Percentiles rank a stretch among this genome's conserved stretches.
Evolutionary conservation across 2,888 invertebrate species (phyloP).

Genomic region (Hemaris fuciformis): DNA sequence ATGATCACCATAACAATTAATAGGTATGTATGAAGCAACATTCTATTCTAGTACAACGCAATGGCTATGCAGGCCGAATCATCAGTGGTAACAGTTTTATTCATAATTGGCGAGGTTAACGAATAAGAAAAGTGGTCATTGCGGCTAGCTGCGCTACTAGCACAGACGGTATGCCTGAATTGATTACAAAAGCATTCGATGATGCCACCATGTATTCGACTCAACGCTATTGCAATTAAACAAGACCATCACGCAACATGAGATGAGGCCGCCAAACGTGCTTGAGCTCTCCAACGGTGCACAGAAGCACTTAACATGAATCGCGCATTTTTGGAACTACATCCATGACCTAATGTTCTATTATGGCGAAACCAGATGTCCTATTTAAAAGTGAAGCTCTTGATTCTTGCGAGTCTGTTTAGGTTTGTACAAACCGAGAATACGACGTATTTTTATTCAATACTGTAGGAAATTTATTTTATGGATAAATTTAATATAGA

Average conservation of each 20-base stretch:
- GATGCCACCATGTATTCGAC: neutral
- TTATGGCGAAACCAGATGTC: neutral
- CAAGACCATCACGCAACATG: neutral
- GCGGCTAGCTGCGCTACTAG: conserved; percentile 8
- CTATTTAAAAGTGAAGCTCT: neutral
- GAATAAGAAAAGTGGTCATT: conserved; percentile 23
- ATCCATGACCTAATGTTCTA: neutral
- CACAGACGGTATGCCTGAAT: conserved; percentile 8
- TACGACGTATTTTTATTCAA: no score
- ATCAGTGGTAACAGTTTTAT: conserved; percentile 13
- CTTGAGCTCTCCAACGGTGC: neutral
- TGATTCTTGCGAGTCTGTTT: neutral
- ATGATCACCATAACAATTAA: neutral
- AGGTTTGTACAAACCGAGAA: no score
- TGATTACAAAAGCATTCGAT: conserved; percentile 3
- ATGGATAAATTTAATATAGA: neutral
- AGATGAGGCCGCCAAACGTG: neutral
- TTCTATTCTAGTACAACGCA: neutral
- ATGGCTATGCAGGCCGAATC: conserved; percentile 12
- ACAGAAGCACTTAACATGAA: neutral
- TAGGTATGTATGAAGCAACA: neutral
- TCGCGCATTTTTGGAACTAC: neutral
- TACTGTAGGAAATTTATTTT: neutral
- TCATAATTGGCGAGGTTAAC: conserved; percentile 18
- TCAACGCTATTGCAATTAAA: conserved; percentile 1